Conservation (phyloP, 1,140 invertebrate genomes). For the Calycopis cecrops region DNA sequence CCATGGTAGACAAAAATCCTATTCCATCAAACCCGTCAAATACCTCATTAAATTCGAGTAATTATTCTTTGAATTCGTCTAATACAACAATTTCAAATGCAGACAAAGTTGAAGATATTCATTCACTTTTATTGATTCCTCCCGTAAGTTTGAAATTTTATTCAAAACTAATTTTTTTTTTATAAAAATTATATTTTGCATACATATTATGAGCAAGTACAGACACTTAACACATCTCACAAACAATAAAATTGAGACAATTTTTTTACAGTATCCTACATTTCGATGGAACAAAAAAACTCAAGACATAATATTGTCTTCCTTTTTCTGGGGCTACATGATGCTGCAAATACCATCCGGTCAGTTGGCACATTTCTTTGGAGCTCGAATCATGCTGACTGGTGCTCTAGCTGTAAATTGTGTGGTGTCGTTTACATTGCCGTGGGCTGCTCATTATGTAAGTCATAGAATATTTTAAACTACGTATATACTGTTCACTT, state of each 20-base stretch:
- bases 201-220: too few relatives aligned
- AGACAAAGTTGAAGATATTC: constrained; percentile 25
- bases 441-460: constrained; percentile 58
- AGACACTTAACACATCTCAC: too few relatives aligned
- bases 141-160: constrained; percentile 39
- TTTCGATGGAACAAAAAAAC: constrained; percentile 78
- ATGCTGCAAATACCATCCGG: constrained; percentile 82
- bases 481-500: too few relatives aligned
- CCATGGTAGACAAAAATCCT: constrained; percentile 71
- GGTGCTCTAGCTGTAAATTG: constrained; percentile 70
- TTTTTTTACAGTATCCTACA: constrained; percentile 59
- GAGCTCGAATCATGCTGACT: constrained; percentile 78
- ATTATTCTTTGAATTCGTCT: too few relatives aligned
- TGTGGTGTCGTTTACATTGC: constrained; percentile 44
- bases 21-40: not conserved
- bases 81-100: too few relatives aligned
- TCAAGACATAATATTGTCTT: constrained; percentile 75
- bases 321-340: constrained; percentile 81
- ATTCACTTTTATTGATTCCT: constrained; percentile 40
- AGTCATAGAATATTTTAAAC: constrained; percentile 23
- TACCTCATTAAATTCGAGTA: not conserved
- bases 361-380: constrained; percentile 78
- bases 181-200: too few relatives aligned
- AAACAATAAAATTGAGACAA: too few relatives aligned
- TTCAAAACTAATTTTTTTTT: too few relatives aligned